Percentiles rank a stretch among this genome's conserved stretches.
These are phyloP conservation scores for Orthosia incerta DNA, from an alignment of 2,888 invertebrate genomes.

Conservation along the genomic window DNA sequence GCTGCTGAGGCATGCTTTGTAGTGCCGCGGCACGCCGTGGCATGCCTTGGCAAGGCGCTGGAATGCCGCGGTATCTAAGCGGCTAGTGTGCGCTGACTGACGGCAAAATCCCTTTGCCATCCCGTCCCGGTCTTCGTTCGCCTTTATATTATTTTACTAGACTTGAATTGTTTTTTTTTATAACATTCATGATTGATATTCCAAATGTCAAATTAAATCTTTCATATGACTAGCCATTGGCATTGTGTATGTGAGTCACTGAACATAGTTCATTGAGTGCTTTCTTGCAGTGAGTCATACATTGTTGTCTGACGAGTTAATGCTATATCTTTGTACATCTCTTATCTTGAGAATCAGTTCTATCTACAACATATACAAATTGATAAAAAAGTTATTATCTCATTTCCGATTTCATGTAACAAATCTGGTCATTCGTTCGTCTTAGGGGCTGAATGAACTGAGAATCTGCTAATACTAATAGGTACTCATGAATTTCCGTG, in stretches of 20 bases:
- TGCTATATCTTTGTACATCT: conserved; percentile 3
- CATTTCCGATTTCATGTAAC: neutral
- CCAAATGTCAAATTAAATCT: conserved; percentile 17
- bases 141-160: neutral
- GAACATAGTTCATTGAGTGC: conserved; percentile 13
- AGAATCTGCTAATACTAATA: neutral
- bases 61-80: too few relatives aligned
- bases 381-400: neutral
- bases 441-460: too few relatives aligned
- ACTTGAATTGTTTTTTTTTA: neutral
- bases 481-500: neutral
- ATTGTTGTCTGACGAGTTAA: neutral
- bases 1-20: too few relatives aligned
- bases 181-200: neutral
- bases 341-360: conserved; percentile 19
- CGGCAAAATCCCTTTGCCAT: too few relatives aligned
- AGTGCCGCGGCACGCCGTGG: too few relatives aligned
- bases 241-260: neutral
- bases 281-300: conserved; percentile 21
- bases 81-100: too few relatives aligned
- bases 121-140: too few relatives aligned
- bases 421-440: neutral
- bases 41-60: too few relatives aligned
- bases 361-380: conserved; percentile 4
- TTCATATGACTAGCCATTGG: neutral